A percentile compares a stretch with the other conserved stretches of the same genome.
These are phyloP conservation scores for Dryas iulia DNA, from an alignment of 1,140 invertebrate species.

Conservation along the genomic window DNA sequence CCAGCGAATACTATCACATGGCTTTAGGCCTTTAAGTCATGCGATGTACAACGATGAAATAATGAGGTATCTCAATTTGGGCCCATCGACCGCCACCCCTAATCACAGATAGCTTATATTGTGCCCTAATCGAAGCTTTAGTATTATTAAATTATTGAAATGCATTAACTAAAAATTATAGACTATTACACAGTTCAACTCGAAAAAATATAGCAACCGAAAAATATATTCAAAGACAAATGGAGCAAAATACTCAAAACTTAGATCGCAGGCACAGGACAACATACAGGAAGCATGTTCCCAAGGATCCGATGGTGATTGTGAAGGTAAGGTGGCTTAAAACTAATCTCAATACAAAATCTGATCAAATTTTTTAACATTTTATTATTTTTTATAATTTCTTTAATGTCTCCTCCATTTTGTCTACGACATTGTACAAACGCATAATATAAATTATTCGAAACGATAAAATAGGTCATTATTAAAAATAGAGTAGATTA, in stretches of 20 bases:
- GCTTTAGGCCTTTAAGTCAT: constrained; percentile 75
- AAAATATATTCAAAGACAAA: no score
- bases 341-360: constrained; percentile 65
- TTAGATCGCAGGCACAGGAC: constrained; percentile 49
- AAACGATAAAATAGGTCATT: constrained; percentile 79
- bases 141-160: neutral
- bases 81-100: constrained; percentile 66
- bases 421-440: constrained; percentile 76
- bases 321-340: constrained; percentile 49
- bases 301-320: constrained; percentile 57
- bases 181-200: no score
- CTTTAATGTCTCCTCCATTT: constrained; percentile 74
- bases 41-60: constrained; percentile 61
- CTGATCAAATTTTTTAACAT: constrained; percentile 70
- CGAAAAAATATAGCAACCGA: no score
- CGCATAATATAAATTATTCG: constrained; percentile 79
- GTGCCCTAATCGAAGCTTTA: constrained; percentile 49
- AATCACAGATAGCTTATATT: constrained; percentile 47
- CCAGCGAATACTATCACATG: constrained; percentile 60
- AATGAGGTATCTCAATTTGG: constrained; percentile 60
- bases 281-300: constrained; percentile 46
- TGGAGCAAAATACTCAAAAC: constrained; percentile 41
- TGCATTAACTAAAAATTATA: no score
- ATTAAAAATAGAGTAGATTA: constrained; percentile 78
- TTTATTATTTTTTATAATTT: constrained; percentile 77